A percentile compares a stretch with the other conserved stretches of the same genome.
These are phyloP conservation scores for Halocynthia roretzi DNA, from an alignment of 23 tunicate species.

Conservation along the genomic window DNA sequence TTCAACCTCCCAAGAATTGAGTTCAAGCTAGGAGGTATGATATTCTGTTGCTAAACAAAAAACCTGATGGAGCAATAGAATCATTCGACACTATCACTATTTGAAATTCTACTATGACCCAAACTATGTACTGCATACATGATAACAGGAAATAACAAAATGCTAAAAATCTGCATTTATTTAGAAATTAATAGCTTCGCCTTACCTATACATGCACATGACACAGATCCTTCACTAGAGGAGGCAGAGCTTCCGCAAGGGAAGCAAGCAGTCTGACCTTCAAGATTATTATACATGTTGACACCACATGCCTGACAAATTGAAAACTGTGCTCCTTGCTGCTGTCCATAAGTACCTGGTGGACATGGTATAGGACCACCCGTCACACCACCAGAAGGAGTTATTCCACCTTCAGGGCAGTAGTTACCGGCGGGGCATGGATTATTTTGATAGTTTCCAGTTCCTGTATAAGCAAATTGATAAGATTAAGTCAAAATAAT, in stretches of 20 bases:
- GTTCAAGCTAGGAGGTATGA: too few species aligned
- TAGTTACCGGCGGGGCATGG: slow-evolving; percentile 90
- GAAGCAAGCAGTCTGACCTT: slow-evolving; percentile 91
- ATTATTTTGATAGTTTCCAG: slow-evolving; percentile 74
- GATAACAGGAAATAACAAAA: background rate
- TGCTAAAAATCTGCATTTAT: too few species aligned
- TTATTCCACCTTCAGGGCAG: slow-evolving; percentile 91
- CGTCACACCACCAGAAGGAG: slow-evolving; percentile 60
- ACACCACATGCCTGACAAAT: slow-evolving; percentile 69
- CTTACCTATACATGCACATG: slow-evolving; percentile 84
- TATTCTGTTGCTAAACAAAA: too few species aligned
- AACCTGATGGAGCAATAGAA: too few species aligned
- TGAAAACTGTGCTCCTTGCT: slow-evolving; percentile 59
- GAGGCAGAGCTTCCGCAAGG: slow-evolving; percentile 90
- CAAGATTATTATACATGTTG: slow-evolving; percentile 80
- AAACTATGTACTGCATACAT: too few species aligned
- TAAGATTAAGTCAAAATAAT: background rate
- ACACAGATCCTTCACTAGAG: slow-evolving; percentile 48
- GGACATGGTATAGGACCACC: slow-evolving; percentile 95
- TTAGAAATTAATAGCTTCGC: background rate
- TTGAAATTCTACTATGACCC: too few species aligned
- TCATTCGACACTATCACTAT: too few species aligned
- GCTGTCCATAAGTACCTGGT: slow-evolving; percentile 71
- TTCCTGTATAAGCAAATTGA: slow-evolving; percentile 28
- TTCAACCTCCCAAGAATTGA: too few species aligned